Conservation (phyloP, 2,797 vertebrate genomes). For the Melanotaenia parkinsoni region DNA sequence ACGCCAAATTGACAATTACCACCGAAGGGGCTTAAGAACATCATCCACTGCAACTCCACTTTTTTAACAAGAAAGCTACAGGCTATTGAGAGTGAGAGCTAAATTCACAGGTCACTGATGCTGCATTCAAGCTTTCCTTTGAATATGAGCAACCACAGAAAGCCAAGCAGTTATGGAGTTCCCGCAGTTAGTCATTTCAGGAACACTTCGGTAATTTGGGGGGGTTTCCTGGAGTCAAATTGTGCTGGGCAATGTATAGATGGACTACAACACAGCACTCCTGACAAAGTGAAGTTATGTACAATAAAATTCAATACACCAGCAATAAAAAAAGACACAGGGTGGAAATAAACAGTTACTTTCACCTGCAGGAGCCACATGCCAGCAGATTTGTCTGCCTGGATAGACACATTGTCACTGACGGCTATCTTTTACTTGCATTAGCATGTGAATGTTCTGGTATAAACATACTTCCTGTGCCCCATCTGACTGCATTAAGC, state of each 20-base stretch:
- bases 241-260: not conserved
- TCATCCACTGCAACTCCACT: not conserved
- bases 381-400: slow-evolving; percentile 24
- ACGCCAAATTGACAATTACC: not conserved
- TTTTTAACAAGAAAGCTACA: not conserved
- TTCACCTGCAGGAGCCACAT: slow-evolving; percentile 14
- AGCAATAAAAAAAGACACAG: not conserved
- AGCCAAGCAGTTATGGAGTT: not conserved
- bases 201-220: not conserved
- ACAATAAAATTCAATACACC: slow-evolving; percentile 18
- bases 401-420: slow-evolving; percentile 31
- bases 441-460: slow-evolving; percentile 49
- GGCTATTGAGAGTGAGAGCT: not conserved
- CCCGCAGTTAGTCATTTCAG: not conserved
- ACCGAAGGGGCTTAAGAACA: not conserved
- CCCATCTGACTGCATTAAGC: slow-evolving; percentile 12
- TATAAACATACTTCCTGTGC: slow-evolving; percentile 29
- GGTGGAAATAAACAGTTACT: slow-evolving; percentile 39
- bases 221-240: not conserved
- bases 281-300: slow-evolving; percentile 3
- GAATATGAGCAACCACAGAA: not conserved
- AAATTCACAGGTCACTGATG: not conserved
- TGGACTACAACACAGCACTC: slow-evolving; percentile 11
- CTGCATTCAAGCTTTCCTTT: not conserved
- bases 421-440: slow-evolving; percentile 22